phyloP scores from a whole-genome alignment of 2,888 invertebrate species.

The Fragum sueziense region DNA sequence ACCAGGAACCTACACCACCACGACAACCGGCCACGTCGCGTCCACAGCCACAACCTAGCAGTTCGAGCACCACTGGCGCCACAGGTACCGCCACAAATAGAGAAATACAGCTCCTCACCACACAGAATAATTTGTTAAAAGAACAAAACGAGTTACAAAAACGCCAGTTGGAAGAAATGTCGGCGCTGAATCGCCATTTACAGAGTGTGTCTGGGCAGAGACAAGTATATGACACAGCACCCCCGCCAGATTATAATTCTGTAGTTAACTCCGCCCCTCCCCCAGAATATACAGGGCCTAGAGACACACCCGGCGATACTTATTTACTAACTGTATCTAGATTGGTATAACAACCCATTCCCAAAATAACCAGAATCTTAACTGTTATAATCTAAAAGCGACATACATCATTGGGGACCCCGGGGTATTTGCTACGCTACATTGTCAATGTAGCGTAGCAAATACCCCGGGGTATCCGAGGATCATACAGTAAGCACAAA shows the following conservation, averaged over 20 bases:
- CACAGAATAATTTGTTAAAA: constrained; percentile 12
- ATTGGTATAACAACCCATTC: too few species aligned
- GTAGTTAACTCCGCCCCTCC: background rate
- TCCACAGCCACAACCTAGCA: background rate
- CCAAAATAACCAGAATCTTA: too few species aligned
- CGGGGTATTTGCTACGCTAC: too few species aligned
- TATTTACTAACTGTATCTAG: too few species aligned
- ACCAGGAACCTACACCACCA: background rate
- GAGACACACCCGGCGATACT: too few species aligned
- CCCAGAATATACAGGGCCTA: too few species aligned
- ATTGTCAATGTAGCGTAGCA: too few species aligned
- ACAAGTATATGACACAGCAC: background rate
- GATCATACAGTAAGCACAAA: too few species aligned
- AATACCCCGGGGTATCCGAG: too few species aligned
- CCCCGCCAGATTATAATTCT: constrained; percentile 2
- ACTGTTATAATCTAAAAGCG: too few species aligned
- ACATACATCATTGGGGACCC: too few species aligned
- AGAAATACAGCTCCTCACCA: constrained; percentile 1
- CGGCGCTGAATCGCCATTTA: background rate
- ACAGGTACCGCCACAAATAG: background rate
- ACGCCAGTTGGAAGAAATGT: background rate
- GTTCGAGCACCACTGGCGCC: background rate
- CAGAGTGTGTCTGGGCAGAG: background rate
- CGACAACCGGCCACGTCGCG: background rate
- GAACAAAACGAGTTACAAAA: constrained; percentile 12